phyloP scores from a whole-genome alignment of 2,797 vertebrate genomes.

The Oryzias dopingdopingensis region DNA sequence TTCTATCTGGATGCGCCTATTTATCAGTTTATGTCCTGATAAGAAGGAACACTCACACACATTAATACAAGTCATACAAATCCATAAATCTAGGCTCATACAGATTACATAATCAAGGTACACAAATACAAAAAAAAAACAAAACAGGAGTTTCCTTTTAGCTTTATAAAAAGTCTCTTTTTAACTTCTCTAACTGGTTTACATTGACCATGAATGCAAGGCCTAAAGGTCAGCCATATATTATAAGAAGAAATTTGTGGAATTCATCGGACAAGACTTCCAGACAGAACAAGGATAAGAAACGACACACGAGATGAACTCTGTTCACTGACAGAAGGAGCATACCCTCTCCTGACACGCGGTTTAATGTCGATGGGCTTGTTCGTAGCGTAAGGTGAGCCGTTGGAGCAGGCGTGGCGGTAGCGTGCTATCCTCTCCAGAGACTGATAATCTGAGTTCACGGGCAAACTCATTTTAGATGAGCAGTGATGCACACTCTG shows the following conservation, averaged over 20 bases:
- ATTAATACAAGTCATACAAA: slow-evolving; percentile 35
- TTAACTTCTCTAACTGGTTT: slow-evolving; percentile 1
- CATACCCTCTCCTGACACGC: slow-evolving; percentile 84
- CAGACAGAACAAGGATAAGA: neutral
- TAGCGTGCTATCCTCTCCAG: slow-evolving; percentile 87
- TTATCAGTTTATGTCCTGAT: slow-evolving; percentile 63
- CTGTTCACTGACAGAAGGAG: slow-evolving; percentile 9
- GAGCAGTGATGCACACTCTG: slow-evolving; percentile 7
- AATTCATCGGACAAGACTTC: neutral
- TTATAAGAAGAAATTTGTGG: neutral
- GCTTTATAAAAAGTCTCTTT: neutral
- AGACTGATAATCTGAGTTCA: slow-evolving; percentile 84
- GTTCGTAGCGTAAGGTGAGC: slow-evolving; percentile 90
- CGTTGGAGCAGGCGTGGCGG: slow-evolving; percentile 83
- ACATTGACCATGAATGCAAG: neutral
- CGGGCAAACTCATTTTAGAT: slow-evolving; percentile 87
- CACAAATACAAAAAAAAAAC: slow-evolving; percentile 12
- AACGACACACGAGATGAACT: neutral
- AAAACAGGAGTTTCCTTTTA: slow-evolving; percentile 2
- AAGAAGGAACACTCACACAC: slow-evolving; percentile 47
- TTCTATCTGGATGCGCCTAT: slow-evolving; percentile 48
- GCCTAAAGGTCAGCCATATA: neutral
- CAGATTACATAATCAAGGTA: slow-evolving; percentile 7
- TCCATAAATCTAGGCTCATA: slow-evolving; percentile 17
- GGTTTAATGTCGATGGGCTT: slow-evolving; percentile 96